Conservation (phyloP, 2,113 vertebrate species). For the Synchiropus splendidus region DNA sequence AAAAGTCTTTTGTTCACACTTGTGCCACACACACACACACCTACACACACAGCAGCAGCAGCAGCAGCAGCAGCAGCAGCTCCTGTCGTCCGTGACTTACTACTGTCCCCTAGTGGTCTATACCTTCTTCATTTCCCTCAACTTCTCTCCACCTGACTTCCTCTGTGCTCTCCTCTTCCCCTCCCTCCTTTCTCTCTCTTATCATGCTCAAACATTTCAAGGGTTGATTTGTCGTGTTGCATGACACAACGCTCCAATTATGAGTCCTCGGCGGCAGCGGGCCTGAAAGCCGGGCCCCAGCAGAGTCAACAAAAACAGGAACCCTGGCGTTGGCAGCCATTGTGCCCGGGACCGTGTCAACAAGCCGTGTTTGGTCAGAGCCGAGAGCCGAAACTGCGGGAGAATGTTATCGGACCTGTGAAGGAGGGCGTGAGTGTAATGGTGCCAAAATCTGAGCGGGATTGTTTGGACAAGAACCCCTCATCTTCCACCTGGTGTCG, state of each 20-base stretch:
- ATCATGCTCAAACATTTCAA: conserved; percentile 87
- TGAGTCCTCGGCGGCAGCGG: conserved; percentile 70
- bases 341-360: conserved; percentile 77
- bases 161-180: conserved; percentile 48
- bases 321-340: conserved; percentile 74
- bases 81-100: conserved; percentile 83
- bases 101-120: conserved; percentile 97
- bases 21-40: conserved; percentile 15
- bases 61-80: conserved; percentile 8
- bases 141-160: conserved; percentile 46
- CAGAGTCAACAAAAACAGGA: conserved; percentile 77
- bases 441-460: conserved; percentile 74
- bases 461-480: conserved; percentile 68
- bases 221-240: conserved; percentile 66
- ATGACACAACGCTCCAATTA: conserved; percentile 75
- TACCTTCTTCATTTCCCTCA: conserved; percentile 18
- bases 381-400: conserved; percentile 75
- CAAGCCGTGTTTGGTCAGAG: conserved; percentile 78
- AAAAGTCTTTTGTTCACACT: conserved; percentile 93
- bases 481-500: too few species aligned
- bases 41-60: conserved; percentile 17
- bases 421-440: conserved; percentile 71
- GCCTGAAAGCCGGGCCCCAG: conserved; percentile 71
- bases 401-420: conserved; percentile 84
- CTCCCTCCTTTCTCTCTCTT: conserved; percentile 67